Evolutionary conservation across 37 sponge, comb jelly and placozoan genomes (phyloP), one percentile per base, ranked within the genome.

Genomic region (Chondrilla cf. caribensis): DNA sequence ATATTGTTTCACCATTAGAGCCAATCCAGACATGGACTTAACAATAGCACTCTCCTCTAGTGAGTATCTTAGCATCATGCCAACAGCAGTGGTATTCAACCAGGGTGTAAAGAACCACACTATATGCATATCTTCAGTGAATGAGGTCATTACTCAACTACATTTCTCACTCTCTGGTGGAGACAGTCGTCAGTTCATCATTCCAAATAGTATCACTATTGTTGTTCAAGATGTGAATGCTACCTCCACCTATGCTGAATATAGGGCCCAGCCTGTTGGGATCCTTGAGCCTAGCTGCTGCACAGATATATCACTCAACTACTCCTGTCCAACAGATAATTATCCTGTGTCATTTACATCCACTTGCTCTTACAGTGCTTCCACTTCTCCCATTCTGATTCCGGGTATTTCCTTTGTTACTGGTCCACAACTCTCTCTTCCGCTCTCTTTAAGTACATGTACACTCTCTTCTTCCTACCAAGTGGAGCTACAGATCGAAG

Each of bases 211-310:
- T 39, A 60, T 29, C 3, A 80, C 33, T 39, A 24, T 80, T 59
- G 5, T 80, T 19, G 81, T 80, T 62, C 36, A 32, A 33, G 3
- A 22, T 80, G 39, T 9, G 37, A 38, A 31, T 22, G 58, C 81
- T 7, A 29, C 25, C 36, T 33, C 81, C 24, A 28, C 37, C 8
- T 80, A 80, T n/a, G 36, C 62, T 5, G 38, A 22, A 18, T 1
- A 80, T 38, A 33, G 81, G 18, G 26, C 0, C 24, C 60, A 57
- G 3, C 59, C 25, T 22, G 38, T 6, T 59, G 81, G 65, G 2
- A 40, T 80, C 0, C 65, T 80, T 28, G 62, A 80, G 33, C 81
- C 81, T 17, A 60, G 81, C 40, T 80, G 81, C 33, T 80, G 81
- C 25, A 18, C 22, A 4, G 40, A 73, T 37, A 37, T 24, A 22